Evolutionary conservation across 2,797 vertebrate genomes (phyloP).

Genomic region (Gallinago stenura): DNA sequence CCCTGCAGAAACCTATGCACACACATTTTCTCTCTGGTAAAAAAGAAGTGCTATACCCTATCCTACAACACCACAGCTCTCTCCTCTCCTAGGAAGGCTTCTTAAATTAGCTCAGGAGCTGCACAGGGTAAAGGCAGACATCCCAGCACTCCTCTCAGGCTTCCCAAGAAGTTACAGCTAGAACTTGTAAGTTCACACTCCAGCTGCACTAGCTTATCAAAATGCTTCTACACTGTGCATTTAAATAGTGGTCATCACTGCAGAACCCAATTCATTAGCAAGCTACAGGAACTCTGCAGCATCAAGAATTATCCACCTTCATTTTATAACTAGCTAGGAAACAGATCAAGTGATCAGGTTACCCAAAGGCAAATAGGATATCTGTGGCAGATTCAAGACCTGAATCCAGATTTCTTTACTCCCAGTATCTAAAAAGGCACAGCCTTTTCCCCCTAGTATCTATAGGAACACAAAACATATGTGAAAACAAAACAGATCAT

Average conservation of each 20-base stretch:
- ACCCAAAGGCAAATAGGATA: background rate
- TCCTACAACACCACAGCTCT: background rate
- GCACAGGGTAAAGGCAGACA: background rate
- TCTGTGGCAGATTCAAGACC: background rate
- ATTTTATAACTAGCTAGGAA: background rate
- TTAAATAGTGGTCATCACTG: background rate
- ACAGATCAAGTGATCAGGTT: background rate
- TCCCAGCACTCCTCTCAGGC: background rate
- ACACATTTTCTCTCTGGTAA: background rate
- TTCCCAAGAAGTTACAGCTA: background rate
- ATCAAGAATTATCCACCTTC: background rate
- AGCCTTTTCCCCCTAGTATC: background rate
- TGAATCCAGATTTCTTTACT: background rate
- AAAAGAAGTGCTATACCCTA: background rate
- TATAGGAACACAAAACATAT: background rate
- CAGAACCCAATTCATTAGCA: background rate
- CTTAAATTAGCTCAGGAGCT: background rate
- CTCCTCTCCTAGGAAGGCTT: background rate
- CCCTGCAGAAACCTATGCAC: background rate
- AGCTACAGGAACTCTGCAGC: background rate
- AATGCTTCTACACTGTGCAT: background rate
- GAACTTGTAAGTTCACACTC: accelerated
- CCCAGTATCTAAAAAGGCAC: background rate
- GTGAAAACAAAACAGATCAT: background rate
- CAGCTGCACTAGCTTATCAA: background rate